Evolutionary conservation across 2,888 invertebrate species (phyloP).

Genomic region (Odontomyia ornata): DNA sequence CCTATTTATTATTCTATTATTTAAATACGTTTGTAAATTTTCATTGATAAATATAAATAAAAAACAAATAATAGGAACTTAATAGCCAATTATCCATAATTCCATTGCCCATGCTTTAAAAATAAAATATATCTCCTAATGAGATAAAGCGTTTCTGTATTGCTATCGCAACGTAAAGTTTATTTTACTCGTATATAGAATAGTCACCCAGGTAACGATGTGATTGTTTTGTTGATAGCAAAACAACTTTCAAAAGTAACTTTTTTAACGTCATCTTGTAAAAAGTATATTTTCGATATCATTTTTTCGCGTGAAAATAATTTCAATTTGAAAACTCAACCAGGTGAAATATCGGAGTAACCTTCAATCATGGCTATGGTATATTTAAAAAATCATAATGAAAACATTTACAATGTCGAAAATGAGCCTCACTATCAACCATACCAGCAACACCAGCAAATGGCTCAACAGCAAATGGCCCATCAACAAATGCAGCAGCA

Average conservation of each 20-base stretch:
- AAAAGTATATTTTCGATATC: not conserved
- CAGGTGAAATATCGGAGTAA: not conserved
- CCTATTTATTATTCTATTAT: too few relatives aligned
- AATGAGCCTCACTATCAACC: conserved; percentile 64
- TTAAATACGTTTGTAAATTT: too few relatives aligned
- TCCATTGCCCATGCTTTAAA: too few relatives aligned
- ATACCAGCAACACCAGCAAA: conserved; percentile 53
- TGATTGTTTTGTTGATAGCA: not conserved
- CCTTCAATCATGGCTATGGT: conserved; percentile 69
- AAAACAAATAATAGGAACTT: too few relatives aligned
- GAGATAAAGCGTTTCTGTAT: too few relatives aligned
- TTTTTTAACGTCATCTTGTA: conserved; percentile 11
- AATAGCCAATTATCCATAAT: too few relatives aligned
- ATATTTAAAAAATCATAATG: conserved; percentile 72
- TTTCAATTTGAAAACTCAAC: not conserved
- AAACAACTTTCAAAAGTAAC: not conserved
- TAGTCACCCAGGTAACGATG: not conserved
- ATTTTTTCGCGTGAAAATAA: not conserved
- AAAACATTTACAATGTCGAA: conserved; percentile 72
- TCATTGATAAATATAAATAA: too few relatives aligned
- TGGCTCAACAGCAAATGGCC: not conserved
- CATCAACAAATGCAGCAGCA: not conserved
- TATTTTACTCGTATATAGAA: too few relatives aligned
- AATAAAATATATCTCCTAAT: too few relatives aligned
- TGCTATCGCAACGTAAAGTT: too few relatives aligned